phyloP scores from a whole-genome alignment of 1,140 invertebrate genomes.

The Trichonephila inaurata region DNA sequence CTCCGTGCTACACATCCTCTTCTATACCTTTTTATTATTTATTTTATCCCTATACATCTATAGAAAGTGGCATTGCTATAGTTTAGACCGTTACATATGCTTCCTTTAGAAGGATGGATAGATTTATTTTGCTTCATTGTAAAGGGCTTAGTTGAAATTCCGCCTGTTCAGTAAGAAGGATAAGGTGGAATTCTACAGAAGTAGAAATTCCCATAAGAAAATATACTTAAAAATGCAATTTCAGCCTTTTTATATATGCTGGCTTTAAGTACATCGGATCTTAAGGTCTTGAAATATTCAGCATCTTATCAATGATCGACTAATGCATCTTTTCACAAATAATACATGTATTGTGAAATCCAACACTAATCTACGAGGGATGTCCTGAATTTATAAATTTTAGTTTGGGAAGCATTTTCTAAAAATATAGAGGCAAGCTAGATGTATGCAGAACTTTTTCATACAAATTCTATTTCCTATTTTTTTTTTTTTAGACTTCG shows the following conservation, averaged over 20 bases:
- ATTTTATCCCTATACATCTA: background rate
- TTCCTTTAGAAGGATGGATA: background rate
- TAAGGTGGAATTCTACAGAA: background rate
- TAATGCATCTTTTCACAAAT: background rate
- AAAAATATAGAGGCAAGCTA: too few relatives aligned
- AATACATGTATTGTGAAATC: too few relatives aligned
- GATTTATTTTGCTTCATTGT: constrained; percentile 31
- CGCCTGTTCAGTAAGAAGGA: background rate
- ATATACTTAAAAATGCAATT: background rate
- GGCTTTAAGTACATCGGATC: background rate
- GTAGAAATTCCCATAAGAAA: background rate
- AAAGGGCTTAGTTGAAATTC: background rate
- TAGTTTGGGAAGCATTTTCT: too few relatives aligned
- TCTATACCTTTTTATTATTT: background rate
- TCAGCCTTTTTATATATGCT: background rate
- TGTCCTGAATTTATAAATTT: too few relatives aligned
- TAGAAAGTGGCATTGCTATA: background rate
- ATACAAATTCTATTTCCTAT: too few relatives aligned
- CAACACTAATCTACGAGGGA: too few relatives aligned
- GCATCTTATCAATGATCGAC: background rate
- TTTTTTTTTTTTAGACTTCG: too few relatives aligned
- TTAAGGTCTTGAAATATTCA: background rate
- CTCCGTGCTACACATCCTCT: background rate
- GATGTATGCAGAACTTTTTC: too few relatives aligned
- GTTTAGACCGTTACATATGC: background rate